A percentile compares a stretch with the other conserved stretches of the same genome.
Evolutionary conservation across 37 sponge, comb jelly and placozoan genomes (phyloP).

Genomic region (Eunapius fragilis): DNA sequence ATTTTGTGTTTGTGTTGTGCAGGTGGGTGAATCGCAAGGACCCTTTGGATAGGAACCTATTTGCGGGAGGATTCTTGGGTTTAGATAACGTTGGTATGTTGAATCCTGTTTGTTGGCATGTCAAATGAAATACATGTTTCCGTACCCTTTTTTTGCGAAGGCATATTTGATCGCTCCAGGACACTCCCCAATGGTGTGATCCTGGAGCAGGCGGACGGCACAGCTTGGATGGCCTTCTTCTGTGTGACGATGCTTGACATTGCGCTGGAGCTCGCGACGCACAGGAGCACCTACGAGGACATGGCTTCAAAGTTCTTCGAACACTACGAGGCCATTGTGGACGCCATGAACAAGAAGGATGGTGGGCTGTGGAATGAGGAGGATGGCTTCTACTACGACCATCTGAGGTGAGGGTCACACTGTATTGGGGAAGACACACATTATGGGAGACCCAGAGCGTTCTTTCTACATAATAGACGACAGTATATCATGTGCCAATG

Average conservation of each 20-base stretch:
- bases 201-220: constrained; percentile 97
- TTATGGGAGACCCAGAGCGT: too few species aligned
- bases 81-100: constrained; percentile 93
- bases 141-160: too few species aligned
- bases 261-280: constrained; percentile 86
- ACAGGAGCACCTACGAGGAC: constrained; percentile 89
- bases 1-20: neutral
- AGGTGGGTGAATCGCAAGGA: constrained; percentile 99
- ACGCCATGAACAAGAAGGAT: constrained; percentile 91
- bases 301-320: constrained; percentile 99
- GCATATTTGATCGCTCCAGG: constrained; percentile 90
- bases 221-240: constrained; percentile 99
- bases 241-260: constrained; percentile 93
- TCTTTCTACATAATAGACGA: too few species aligned
- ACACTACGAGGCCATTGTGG: constrained; percentile 92
- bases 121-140: too few species aligned
- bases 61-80: constrained; percentile 94
- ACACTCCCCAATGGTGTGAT: constrained; percentile 89
- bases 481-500: too few species aligned
- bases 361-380: constrained; percentile 90
- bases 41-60: constrained; percentile 90
- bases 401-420: constrained; percentile 30
- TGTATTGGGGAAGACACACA: too few species aligned
- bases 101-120: too few species aligned
- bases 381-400: constrained; percentile 97